phyloP scores from a whole-genome alignment of 2,888 invertebrate species.

The Tridacna gigas region DNA sequence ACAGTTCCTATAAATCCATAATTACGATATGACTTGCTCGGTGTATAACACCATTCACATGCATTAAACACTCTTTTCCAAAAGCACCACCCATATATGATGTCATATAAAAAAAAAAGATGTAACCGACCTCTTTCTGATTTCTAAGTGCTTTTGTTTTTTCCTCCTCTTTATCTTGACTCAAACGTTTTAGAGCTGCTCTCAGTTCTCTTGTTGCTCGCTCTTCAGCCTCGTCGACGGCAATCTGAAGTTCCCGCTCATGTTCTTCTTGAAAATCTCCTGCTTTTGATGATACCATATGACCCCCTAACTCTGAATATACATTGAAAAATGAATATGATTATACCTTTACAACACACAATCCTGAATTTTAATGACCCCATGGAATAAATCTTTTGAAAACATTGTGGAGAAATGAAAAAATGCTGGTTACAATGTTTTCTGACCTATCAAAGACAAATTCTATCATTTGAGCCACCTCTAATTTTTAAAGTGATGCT shows the following conservation, averaged over 20 bases:
- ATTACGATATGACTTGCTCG: too few relatives aligned
- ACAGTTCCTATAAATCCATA: too few relatives aligned
- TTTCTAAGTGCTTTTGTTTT: constrained; percentile 73
- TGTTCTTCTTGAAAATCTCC: constrained; percentile 75
- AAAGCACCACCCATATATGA: too few relatives aligned
- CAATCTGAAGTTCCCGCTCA: constrained; percentile 74
- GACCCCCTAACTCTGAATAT: constrained; percentile 67
- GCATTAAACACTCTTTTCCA: too few relatives aligned
- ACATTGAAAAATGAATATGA: neutral
- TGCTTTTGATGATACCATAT: constrained; percentile 69
- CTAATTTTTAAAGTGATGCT: neutral
- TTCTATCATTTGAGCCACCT: too few relatives aligned
- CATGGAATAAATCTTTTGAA: neutral
- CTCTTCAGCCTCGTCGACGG: constrained; percentile 75
- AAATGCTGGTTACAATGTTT: neutral
- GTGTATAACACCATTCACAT: too few relatives aligned
- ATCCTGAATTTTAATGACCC: neutral
- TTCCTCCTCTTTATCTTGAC: constrained; percentile 75
- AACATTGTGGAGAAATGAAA: neutral
- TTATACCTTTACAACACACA: neutral
- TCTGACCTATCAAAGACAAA: neutral
- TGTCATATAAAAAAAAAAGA: too few relatives aligned
- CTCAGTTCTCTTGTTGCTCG: constrained; percentile 78
- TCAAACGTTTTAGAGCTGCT: constrained; percentile 75
- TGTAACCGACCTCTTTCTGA: constrained; percentile 74